phyloP scores from a whole-genome alignment of 1,140 invertebrate species.

The Drosophila virilis region DNA sequence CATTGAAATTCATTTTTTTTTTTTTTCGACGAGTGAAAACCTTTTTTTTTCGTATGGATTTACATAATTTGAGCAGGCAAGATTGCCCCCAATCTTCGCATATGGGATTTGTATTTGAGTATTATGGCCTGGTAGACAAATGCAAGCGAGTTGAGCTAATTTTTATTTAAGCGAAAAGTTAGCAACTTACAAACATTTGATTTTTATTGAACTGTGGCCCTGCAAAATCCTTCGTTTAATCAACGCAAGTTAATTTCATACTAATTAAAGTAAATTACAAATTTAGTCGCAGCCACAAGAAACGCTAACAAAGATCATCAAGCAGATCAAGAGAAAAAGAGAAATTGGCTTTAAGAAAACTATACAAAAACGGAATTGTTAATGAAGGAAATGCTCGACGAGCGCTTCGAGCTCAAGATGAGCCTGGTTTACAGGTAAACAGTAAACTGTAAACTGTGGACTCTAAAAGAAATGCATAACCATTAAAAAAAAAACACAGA shows the following conservation, averaged over 20 bases:
- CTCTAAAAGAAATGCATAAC: conserved; percentile 74
- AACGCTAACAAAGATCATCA: conserved; percentile 28
- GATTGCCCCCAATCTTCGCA: conserved; percentile 70
- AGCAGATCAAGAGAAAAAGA: conserved; percentile 49
- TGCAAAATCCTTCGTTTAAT: conserved; percentile 51
- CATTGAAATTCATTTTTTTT: conserved; percentile 50
- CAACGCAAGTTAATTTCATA: conserved; percentile 56
- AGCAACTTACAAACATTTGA: conserved; percentile 6
- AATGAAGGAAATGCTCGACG: conserved; percentile 75
- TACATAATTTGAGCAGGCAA: conserved; percentile 66
- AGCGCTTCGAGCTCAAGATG: conserved; percentile 54
- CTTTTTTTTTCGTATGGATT: conserved; percentile 65
- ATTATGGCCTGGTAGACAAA: conserved; percentile 5
- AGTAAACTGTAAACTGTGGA: conserved; percentile 17
- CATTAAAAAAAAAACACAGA: conserved; percentile 68
- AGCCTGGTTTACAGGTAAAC: conserved; percentile 62
- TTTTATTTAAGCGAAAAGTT: not conserved
- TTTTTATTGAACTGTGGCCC: conserved; percentile 31
- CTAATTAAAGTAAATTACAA: conserved; percentile 32
- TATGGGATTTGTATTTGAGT: conserved; percentile 44
- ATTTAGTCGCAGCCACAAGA: not conserved
- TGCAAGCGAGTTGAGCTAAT: conserved; percentile 14
- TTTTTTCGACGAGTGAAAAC: conserved; percentile 66
- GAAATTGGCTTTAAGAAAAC: conserved; percentile 64
- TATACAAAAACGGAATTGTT: conserved; percentile 68